phyloP scores from a whole-genome alignment of 1,140 invertebrate species.

The Helicoverpa zea region DNA sequence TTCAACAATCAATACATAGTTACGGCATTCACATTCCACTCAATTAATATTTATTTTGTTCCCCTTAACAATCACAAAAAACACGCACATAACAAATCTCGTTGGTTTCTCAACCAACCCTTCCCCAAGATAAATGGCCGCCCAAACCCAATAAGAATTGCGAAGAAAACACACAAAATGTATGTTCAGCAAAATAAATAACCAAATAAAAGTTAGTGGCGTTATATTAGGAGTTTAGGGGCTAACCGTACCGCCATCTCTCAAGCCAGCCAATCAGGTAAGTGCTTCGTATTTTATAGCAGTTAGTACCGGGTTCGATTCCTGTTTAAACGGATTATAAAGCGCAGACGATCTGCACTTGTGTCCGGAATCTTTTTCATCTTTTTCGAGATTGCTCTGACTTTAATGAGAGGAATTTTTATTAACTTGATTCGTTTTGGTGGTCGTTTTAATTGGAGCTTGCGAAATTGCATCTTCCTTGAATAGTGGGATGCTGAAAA shows the following conservation, averaged over 20 bases:
- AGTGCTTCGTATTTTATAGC: slow-evolving; percentile 59
- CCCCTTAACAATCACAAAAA: too few relatives aligned
- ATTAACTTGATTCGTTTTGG: slow-evolving; percentile 24
- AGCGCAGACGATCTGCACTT: background rate
- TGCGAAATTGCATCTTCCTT: background rate
- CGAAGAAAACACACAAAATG: background rate
- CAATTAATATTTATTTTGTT: too few relatives aligned
- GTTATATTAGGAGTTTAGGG: slow-evolving; percentile 29
- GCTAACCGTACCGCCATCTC: slow-evolving; percentile 31
- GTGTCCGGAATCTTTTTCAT: background rate
- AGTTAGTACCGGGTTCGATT: slow-evolving; percentile 52
- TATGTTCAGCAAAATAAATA: slow-evolving; percentile 44
- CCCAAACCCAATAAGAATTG: slow-evolving; percentile 11
- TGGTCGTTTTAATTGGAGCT: background rate
- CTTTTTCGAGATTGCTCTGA: background rate
- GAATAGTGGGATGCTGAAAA: too few relatives aligned
- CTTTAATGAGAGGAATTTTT: slow-evolving; percentile 30
- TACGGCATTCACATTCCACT: too few relatives aligned
- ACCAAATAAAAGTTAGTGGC: slow-evolving; percentile 42
- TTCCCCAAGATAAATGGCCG: slow-evolving; percentile 2
- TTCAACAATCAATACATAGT: too few relatives aligned
- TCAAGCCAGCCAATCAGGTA: slow-evolving; percentile 55
- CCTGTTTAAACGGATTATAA: slow-evolving; percentile 53
- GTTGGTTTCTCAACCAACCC: background rate
- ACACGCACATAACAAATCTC: background rate